Evolutionary conservation across 1,140 invertebrate species (phyloP).

Genomic region (Agrypnia vestita): DNA sequence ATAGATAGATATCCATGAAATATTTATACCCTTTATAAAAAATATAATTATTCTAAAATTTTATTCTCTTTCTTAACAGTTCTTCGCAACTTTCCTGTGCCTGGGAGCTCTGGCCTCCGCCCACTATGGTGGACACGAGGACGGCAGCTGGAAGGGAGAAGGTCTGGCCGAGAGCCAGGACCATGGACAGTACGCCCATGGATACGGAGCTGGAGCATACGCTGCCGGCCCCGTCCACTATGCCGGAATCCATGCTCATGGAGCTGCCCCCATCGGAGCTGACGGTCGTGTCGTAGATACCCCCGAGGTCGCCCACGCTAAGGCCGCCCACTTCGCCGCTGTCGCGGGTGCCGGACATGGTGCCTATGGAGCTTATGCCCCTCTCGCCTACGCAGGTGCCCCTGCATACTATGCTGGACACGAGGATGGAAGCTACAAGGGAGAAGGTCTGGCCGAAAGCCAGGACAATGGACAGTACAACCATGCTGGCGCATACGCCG

Average conservation of each 20-base stretch:
- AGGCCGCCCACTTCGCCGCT: neutral
- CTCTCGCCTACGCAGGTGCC: too few species aligned
- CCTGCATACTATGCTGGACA: too few species aligned
- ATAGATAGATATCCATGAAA: too few species aligned
- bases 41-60: too few species aligned
- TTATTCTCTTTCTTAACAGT: neutral
- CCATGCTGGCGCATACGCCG: too few species aligned
- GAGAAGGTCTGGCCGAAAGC: too few species aligned
- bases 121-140: constrained; percentile 23
- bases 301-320: neutral
- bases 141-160: constrained; percentile 38
- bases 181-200: neutral
- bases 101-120: constrained; percentile 10
- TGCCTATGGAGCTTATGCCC: neutral
- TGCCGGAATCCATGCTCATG: too few species aligned
- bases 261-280: too few species aligned
- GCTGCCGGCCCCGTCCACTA: neutral
- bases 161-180: constrained; percentile 42
- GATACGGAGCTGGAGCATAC: neutral
- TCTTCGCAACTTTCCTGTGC: constrained; percentile 31
- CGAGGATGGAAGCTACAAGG: too few species aligned
- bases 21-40: too few species aligned
- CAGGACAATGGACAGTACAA: too few species aligned
- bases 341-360: neutral
- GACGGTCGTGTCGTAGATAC: neutral